Evolutionary conservation across 1,140 invertebrate genomes (phyloP), one percentile per base, ranked within the genome.

Genomic region (Caenorhabditis latens): DNA sequence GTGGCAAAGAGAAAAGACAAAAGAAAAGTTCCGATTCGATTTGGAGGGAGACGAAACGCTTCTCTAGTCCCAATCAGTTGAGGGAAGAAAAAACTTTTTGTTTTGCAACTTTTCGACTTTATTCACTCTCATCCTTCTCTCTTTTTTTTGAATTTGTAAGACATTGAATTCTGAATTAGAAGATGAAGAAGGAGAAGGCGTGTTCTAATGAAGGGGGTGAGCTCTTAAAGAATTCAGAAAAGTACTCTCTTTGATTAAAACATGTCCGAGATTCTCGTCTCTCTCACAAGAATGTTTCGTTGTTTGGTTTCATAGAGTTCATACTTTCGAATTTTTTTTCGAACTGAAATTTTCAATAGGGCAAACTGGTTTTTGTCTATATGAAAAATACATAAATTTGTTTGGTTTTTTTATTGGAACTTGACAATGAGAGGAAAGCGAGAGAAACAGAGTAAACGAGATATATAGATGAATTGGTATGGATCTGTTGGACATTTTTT

Each of bases 171-270:
- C 8, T 58, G 57, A 58, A 58, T 58, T 21, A 32, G 32, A 32
- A 32, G 32, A 16, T 58, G 57, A 21, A 58, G 16, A 32, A 32
- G 32, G 2, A 32, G 32, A 2, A 32, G 8, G 5, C 21, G n/a
- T n/a, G 19, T 58, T 58, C 57, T 53, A 53, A 8, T 53, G 50
- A n/a, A 58, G 19, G n/a, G 8, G 21, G 16, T n/a, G 16, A 8
- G 19, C 32, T 32, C 32, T 14, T 65, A 40, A 65, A 65, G 11
- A 14, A 65, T 65, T 65, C 61, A 65, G 40, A 40, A 65, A 13
- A 65, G 7, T 65, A 65, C 61, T 65, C 32, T 65, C 61, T 13
- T 65, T 65, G 61, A 65, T 65, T 65, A 65, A 58, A 58, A 58
- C 2, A n/a, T 21, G 8, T 53, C 32, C 32, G 2, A 32, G 50